Evolutionary conservation across 2,888 invertebrate genomes (phyloP).

Genomic region (Axea sp.): DNA sequence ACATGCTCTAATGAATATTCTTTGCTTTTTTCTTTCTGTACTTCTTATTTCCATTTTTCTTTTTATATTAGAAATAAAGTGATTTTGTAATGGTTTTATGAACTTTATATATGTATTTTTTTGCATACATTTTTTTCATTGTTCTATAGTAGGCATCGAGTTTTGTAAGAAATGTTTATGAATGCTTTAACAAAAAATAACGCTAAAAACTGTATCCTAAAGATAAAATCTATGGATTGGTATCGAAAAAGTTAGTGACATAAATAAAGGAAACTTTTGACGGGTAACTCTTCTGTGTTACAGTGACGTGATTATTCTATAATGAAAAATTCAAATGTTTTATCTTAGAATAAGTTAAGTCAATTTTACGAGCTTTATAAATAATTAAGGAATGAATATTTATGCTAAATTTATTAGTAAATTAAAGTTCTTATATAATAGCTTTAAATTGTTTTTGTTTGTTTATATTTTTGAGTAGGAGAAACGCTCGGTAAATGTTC

Average conservation of each 20-base stretch:
- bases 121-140: too few relatives aligned
- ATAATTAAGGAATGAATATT: too few relatives aligned
- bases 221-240: constrained; percentile 50
- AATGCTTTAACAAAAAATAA: constrained; percentile 11
- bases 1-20: constrained; percentile 1
- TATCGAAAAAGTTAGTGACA: constrained; percentile 52
- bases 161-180: neutral
- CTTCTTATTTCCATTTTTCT: neutral
- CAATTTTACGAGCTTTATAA: constrained; percentile 22
- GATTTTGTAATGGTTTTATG: too few relatives aligned
- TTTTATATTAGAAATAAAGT: too few relatives aligned
- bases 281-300: constrained; percentile 43
- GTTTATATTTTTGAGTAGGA: too few relatives aligned
- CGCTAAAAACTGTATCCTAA: constrained; percentile 25
- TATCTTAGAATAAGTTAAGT: constrained; percentile 34
- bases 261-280: constrained; percentile 48
- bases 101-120: constrained; percentile 15
- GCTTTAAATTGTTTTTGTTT: too few relatives aligned
- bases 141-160: neutral
- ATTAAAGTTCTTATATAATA: too few relatives aligned
- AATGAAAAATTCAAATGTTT: constrained; percentile 44
- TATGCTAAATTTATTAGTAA: too few relatives aligned
- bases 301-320: constrained; percentile 43
- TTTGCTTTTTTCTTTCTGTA: neutral
- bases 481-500: too few relatives aligned